phyloP scores from a whole-genome alignment of 2,113 vertebrate species.

The Xerus inauris region DNA sequence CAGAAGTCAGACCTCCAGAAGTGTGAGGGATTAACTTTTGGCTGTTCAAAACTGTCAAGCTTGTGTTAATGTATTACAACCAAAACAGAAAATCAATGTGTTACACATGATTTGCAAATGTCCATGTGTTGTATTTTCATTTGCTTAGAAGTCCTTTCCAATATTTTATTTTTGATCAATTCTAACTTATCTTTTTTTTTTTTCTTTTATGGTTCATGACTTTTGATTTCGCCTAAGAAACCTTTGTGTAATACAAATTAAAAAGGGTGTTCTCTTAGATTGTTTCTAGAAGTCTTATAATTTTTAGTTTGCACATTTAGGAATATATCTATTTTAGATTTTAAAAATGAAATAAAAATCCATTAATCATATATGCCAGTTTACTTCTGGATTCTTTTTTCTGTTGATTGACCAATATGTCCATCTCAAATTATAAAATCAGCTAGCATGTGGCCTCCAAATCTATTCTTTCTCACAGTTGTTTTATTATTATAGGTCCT shows the following conservation, averaged over 20 bases:
- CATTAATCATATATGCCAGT: not conserved
- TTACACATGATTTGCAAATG: not conserved
- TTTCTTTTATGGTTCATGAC: not conserved
- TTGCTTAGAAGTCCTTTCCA: not conserved
- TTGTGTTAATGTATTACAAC: not conserved
- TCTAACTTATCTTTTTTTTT: not conserved
- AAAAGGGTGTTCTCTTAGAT: not conserved
- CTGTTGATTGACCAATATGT: not conserved
- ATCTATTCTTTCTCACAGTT: not conserved
- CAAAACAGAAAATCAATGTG: not conserved
- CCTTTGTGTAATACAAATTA: not conserved
- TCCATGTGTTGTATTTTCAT: not conserved
- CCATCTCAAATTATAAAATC: not conserved
- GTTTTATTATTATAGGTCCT: not conserved
- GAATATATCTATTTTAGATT: not conserved
- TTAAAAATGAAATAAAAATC: no score
- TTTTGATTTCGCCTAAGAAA: not conserved
- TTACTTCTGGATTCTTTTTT: not conserved
- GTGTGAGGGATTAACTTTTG: accelerated
- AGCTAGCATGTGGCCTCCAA: not conserved
- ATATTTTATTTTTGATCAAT: not conserved
- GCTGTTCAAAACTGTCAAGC: not conserved
- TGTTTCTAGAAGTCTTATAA: not conserved
- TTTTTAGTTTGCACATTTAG: not conserved
- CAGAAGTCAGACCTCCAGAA: not conserved